phyloP scores from a whole-genome alignment of 2,888 invertebrate genomes.

The Cerceris ruficornis region DNA sequence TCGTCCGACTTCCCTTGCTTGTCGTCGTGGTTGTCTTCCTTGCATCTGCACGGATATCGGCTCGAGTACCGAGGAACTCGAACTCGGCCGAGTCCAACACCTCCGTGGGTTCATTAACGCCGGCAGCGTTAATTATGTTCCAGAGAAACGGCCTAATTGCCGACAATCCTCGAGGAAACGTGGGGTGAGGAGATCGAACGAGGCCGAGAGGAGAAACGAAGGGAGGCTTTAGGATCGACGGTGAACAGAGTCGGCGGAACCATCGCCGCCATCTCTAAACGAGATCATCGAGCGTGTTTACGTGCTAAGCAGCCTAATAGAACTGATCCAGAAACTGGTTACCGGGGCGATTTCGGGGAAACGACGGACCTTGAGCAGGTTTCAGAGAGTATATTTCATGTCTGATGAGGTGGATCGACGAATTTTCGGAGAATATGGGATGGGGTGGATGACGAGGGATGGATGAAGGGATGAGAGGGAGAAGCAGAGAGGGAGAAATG shows the following conservation, averaged over 20 bases:
- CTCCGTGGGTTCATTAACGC: conserved; percentile 79
- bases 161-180: conserved; percentile 63
- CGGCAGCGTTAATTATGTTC: conserved; percentile 78
- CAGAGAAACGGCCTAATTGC: conserved; percentile 75
- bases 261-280: conserved; percentile 64
- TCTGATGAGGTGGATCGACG: conserved; percentile 27
- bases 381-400: conserved; percentile 27
- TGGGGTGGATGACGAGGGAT: neutral
- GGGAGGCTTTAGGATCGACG: conserved; percentile 42
- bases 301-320: conserved; percentile 78
- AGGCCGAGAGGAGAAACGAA: conserved; percentile 13
- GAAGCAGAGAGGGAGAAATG: neutral
- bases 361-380: conserved; percentile 19
- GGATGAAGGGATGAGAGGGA: too few species aligned
- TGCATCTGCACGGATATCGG: conserved; percentile 14
- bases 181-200: conserved; percentile 9
- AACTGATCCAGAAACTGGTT: conserved; percentile 71
- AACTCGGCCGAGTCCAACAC: conserved; percentile 71
- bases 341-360: conserved; percentile 55
- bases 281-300: conserved; percentile 74
- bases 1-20: neutral
- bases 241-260: conserved; percentile 8
- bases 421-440: conserved; percentile 21
- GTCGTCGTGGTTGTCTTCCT: neutral
- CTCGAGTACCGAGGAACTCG: conserved; percentile 31